A percentile compares a stretch with the other conserved stretches of the same genome.
These are phyloP conservation scores for Cavia aperea DNA, from an alignment of 2,113 vertebrate species.

Conservation along the genomic window DNA sequence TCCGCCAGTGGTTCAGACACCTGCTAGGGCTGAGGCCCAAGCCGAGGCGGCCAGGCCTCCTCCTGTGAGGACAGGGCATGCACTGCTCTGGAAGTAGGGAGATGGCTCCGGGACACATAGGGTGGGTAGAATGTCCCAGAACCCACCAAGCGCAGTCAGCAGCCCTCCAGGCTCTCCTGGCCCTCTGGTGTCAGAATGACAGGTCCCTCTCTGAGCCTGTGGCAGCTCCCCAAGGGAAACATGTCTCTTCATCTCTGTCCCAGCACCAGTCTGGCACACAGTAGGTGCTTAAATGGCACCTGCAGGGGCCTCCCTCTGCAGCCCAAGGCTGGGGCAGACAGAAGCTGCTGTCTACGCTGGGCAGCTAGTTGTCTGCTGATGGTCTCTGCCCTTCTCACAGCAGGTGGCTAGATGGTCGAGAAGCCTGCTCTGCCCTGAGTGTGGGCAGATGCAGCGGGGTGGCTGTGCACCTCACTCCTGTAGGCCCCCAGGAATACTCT, in stretches of 20 bases:
- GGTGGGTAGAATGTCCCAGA: background rate
- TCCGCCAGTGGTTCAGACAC: background rate
- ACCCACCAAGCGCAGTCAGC: background rate
- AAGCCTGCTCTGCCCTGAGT: background rate
- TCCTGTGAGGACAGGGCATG: background rate
- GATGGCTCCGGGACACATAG: background rate
- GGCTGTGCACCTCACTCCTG: background rate
- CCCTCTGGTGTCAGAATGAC: background rate
- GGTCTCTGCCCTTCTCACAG: background rate
- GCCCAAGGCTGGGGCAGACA: background rate
- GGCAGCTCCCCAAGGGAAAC: background rate
- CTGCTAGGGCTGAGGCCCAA: no score
- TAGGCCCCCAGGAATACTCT: no score
- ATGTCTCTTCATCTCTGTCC: background rate
- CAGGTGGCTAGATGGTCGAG: background rate
- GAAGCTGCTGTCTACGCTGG: background rate
- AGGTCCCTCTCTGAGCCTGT: background rate
- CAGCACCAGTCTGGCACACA: background rate
- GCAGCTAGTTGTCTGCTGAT: fast-evolving
- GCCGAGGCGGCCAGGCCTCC: background rate
- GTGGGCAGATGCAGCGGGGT: fast-evolving
- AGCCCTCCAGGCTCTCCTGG: no score
- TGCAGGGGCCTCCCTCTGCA: background rate
- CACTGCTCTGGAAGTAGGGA: background rate
- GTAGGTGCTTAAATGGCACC: background rate